A percentile compares a stretch with the other conserved stretches of the same genome.
phyloP scores from a whole-genome alignment of 1,140 invertebrate species.

The Eurosta solidaginis region DNA sequence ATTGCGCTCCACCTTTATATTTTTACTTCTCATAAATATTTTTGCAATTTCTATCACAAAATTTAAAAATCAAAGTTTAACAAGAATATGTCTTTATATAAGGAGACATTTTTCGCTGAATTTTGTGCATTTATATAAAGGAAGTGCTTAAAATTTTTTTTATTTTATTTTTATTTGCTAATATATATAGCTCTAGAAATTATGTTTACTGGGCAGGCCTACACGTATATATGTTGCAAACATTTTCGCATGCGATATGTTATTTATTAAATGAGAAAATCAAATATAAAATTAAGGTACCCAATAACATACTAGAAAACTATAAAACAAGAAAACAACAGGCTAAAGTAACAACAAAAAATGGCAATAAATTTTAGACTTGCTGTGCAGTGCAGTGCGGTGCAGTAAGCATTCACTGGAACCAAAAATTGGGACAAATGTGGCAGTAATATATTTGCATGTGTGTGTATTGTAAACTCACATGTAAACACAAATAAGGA shows the following conservation, averaged over 20 bases:
- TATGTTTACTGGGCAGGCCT: neutral
- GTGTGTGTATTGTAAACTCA: no score
- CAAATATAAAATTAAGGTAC: neutral
- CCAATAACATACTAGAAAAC: neutral
- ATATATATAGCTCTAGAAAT: no score
- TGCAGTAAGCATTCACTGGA: neutral
- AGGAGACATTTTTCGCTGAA: no score
- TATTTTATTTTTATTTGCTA: no score
- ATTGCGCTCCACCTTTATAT: no score
- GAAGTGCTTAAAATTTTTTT: no score
- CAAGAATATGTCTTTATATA: no score
- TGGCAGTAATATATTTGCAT: neutral
- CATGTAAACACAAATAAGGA: neutral
- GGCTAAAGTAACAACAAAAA: neutral
- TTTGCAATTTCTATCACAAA: no score
- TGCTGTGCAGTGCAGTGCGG: neutral
- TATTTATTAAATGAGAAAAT: constrained; percentile 6
- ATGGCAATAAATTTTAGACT: neutral
- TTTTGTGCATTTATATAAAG: no score
- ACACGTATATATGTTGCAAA: neutral
- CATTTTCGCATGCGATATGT: neutral
- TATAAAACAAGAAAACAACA: neutral
- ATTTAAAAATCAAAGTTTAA: no score
- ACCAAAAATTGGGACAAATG: neutral
- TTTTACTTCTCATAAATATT: no score